Evolutionary conservation across 2,888 invertebrate species (phyloP), one percentile per base, ranked within the genome.

Genomic region (Drosophila histrio): DNA sequence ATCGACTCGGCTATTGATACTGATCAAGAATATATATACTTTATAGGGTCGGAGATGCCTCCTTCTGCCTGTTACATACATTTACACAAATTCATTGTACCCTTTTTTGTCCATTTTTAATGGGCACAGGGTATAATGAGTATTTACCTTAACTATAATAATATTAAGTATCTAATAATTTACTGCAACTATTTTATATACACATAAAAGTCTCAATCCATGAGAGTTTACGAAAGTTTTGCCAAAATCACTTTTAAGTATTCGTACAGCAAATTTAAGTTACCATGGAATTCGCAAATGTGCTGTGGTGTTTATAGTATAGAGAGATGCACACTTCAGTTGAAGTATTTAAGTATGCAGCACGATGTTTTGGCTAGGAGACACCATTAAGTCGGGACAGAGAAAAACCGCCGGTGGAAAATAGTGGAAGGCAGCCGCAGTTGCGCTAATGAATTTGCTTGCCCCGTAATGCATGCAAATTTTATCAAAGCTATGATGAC

Each of bases 391-490:
- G 26, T 39, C 58, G 30, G 13, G 13, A 19, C 24, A 53, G 28
- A 32, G 22, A 28, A 53, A 21, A 22, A 49, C 34, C 32, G 21
- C 13, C 15, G 34, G 9, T 5, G 22, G 13, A 21, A 21, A 8
- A 36, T 11, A 1, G 17, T 3, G 32, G 22, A 38, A 44, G 13
- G 32, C 46, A 47, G 41, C 24, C 59, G 21, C 24, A 60, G 57
- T 62, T 49, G 53, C 62, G 68, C 62, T 77, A 79, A 85, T 85
- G 79, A 83, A 79, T 80, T 80, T 68, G 69, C 64, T 65, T 57
- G 50, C 32, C 26, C 36, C 58, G 39, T 61, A 70, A 78, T 59
- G 68, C 67, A 65, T 81, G 63, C 65, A 72, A 75, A 59, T 76
- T 85, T 58, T 43, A 71, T 72, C 63, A 77, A 75, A 74, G 78